Evolutionary conservation across 2,797 vertebrate species (phyloP).

Genomic region (Eulemur coronatus): DNA sequence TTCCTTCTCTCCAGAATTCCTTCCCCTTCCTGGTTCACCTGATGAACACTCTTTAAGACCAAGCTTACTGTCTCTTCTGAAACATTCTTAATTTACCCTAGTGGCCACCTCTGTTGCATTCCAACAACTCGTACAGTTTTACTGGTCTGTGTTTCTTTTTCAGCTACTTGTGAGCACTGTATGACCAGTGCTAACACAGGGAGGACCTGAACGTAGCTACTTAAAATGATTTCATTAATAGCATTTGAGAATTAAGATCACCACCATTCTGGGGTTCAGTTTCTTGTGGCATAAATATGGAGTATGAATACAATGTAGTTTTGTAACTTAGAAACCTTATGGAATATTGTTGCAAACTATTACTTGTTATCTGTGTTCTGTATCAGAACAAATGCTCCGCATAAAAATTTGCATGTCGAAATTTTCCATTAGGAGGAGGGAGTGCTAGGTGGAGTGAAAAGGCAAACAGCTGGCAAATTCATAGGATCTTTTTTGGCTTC

Average conservation of each 20-base stretch:
- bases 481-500: background rate
- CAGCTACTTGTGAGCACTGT: background rate
- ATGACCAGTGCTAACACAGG: background rate
- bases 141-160: background rate
- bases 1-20: constrained; percentile 2
- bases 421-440: constrained; percentile 14
- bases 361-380: constrained; percentile 32
- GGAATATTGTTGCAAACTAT: background rate
- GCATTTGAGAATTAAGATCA: constrained; percentile 29
- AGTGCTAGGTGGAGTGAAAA: background rate
- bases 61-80: background rate
- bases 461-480: background rate
- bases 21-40: background rate
- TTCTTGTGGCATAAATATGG: background rate
- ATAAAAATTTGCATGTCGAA: constrained; percentile 26
- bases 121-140: background rate
- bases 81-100: background rate
- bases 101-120: background rate
- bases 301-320: background rate
- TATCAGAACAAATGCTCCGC: background rate
- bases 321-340: constrained; percentile 35
- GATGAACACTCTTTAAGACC: background rate
- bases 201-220: background rate
- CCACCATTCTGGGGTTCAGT: background rate
- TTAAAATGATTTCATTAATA: background rate